phyloP scores from a whole-genome alignment of 2,797 vertebrate genomes.

The Pseudochirops corinnae region DNA sequence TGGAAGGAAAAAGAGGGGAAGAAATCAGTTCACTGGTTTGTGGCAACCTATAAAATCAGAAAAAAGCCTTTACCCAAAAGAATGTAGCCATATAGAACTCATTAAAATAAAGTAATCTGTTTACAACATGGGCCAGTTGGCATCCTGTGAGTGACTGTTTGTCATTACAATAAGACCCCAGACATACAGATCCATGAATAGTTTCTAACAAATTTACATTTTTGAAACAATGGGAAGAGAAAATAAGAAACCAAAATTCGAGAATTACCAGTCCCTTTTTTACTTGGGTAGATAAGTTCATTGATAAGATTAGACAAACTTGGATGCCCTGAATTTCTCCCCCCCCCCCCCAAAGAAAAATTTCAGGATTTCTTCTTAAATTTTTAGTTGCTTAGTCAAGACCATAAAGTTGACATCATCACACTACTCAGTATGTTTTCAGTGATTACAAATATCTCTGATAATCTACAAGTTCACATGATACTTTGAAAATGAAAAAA shows the following conservation, averaged over 20 bases:
- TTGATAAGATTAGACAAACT: not conserved
- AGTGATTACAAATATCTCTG: not conserved
- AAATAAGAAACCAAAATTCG: not conserved
- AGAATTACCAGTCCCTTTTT: not conserved
- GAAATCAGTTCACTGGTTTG: conserved; percentile 75
- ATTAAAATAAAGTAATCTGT: conserved; percentile 57
- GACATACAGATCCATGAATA: conserved; percentile 50
- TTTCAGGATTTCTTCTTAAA: not conserved
- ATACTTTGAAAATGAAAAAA: not conserved
- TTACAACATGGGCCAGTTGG: conserved; percentile 48
- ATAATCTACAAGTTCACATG: rapidly evolving
- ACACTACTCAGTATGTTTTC: not conserved
- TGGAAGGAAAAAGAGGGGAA: conserved; percentile 49
- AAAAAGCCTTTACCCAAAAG: conserved; percentile 52
- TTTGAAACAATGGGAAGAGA: conserved; percentile 52
- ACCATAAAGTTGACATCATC: not conserved
- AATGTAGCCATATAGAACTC: conserved; percentile 52
- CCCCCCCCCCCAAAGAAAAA: not conserved
- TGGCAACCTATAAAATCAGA: conserved; percentile 72
- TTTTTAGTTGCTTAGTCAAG: not conserved
- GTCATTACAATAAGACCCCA: conserved; percentile 48
- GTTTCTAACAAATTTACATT: not conserved
- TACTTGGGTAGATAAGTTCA: not conserved
- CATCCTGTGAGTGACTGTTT: not conserved
- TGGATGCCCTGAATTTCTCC: not conserved